phyloP scores from a whole-genome alignment of 2,113 vertebrate genomes.

The Marmota flaviventris region DNA sequence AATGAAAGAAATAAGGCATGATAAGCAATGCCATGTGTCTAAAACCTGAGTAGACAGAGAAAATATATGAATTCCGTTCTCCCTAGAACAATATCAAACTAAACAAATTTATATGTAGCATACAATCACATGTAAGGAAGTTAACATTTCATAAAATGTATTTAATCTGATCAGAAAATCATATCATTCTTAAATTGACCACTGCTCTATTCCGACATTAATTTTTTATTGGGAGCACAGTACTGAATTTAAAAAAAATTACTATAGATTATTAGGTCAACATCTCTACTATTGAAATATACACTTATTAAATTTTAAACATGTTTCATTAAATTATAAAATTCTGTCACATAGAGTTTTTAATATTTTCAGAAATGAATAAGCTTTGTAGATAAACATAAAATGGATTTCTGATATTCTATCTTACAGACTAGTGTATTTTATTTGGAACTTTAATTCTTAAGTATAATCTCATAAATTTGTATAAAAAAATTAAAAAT shows the following conservation, averaged over 20 bases:
- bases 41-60: background rate
- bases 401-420: background rate
- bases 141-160: conserved; percentile 38
- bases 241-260: background rate
- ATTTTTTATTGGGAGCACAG: conserved; percentile 11
- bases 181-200: background rate
- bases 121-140: background rate
- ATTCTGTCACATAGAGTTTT: background rate
- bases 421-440: background rate
- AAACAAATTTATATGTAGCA: conserved; percentile 23
- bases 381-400: background rate
- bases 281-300: background rate
- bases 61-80: conserved; percentile 16
- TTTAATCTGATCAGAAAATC: conserved; percentile 2
- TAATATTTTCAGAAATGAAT: background rate
- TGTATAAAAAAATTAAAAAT: background rate
- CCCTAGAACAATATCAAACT: background rate
- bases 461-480: background rate
- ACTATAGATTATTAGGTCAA: background rate
- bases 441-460: background rate
- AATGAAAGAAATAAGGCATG: background rate
- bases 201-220: background rate
- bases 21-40: background rate
- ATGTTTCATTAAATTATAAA: background rate
- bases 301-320: background rate